Base-by-base conservation (phyloP, 2,113 vertebrate genomes). In the Ochotona curzoniae region DNA sequence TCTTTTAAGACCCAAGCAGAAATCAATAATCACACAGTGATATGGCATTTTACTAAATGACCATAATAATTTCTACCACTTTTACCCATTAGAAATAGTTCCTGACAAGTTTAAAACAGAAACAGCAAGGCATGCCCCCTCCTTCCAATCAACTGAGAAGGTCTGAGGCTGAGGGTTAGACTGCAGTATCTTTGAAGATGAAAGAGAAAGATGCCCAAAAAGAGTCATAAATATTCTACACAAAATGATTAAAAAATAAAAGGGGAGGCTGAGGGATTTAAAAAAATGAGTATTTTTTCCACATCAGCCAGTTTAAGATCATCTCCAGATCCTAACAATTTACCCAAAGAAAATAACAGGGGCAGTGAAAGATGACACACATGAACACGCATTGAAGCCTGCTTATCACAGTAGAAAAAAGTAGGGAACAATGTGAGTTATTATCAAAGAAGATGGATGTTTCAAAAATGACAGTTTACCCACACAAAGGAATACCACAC, bases 401-500 rank as follows among this genome's bases (percentile, higher is more conserved):
- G 23, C 17, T 92, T 44, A 66, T 49, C 66, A 87, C 9, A 61
- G 35, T n/a, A 71, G 38, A 44, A 86, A 88, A 85, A 60, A 8
- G 15, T 10, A 81, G 10, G 38, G 78, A 64, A 91, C 7, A 54
- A 79, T 89, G 86, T 32, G 78, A 70, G 30, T 13, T 81, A 73
- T 66, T 95, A 44, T 87, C 73, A 82, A 79, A 95, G 78, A 51
- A 11, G 28, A 80, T 61, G 1, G 7, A 10, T 32, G 32, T 69
- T 85, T 74, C 23, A 61, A 91, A 92, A 71, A 25, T 25, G 76
- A 73, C 70, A 57, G 13, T 71, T 94, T 82, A 70, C 13, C 20
- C 67, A 60, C 44, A 94, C 44, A 93, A 83, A 95, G 91, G 94
- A 96, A 32, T 91, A 96, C 23, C 76, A 94, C 64, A 49, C 81